A percentile compares a stretch with the other conserved stretches of the same genome.
These are phyloP conservation scores for Callipepla californica DNA, from an alignment of 2,113 vertebrate genomes.

Conservation along the genomic window DNA sequence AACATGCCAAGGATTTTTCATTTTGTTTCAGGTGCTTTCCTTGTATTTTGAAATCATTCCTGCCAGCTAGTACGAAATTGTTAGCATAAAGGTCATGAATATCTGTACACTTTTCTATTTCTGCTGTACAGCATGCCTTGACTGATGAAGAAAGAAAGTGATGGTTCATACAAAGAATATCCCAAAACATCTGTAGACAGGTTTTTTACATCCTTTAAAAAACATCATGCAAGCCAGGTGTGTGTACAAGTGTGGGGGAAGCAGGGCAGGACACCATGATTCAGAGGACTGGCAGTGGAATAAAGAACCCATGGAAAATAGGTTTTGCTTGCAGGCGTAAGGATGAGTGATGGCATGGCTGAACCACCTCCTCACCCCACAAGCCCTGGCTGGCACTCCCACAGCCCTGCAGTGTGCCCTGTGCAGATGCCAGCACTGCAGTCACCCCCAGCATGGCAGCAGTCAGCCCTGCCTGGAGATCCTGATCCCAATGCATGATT, in stretches of 20 bases:
- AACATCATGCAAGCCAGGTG: background rate
- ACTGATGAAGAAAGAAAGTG: background rate
- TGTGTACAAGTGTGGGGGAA: background rate
- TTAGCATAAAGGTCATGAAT: background rate
- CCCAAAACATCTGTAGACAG: background rate
- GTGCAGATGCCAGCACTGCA: accelerated
- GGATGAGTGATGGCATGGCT: background rate
- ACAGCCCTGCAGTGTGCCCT: background rate
- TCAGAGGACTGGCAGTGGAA: constrained; percentile 49
- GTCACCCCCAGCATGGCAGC: background rate
- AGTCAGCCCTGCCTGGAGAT: background rate
- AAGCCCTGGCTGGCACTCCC: background rate
- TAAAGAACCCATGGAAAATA: background rate
- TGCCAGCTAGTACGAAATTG: background rate
- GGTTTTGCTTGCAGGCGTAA: background rate
- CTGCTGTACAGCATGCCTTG: background rate
- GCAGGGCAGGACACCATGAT: background rate
- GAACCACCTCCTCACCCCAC: background rate
- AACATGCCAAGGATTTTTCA: background rate
- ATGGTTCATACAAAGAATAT: background rate
- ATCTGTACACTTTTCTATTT: background rate
- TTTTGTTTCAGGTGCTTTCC: background rate
- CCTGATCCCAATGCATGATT: background rate
- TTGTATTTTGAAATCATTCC: constrained; percentile 30
- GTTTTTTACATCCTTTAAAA: background rate